Conservation (phyloP, 1,140 invertebrate genomes). For the Plectus sambesii region DNA sequence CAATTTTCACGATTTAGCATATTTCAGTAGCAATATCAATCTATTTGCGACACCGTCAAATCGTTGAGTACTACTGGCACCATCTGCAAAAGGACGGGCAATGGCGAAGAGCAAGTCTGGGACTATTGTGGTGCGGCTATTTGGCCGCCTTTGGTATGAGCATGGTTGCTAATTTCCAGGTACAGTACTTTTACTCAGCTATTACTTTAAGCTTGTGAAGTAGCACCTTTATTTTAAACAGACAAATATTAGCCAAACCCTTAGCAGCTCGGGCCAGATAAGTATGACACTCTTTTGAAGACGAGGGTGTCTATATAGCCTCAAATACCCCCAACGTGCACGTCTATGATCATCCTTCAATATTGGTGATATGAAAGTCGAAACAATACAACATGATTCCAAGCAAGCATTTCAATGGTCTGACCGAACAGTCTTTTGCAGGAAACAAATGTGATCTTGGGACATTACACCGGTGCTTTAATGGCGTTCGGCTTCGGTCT, state of each 20-base stretch:
- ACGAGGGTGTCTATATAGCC: too few species aligned
- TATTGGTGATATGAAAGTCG: too few species aligned
- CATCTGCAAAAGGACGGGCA: slow-evolving; percentile 27
- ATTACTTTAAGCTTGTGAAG: too few species aligned
- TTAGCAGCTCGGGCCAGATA: too few species aligned
- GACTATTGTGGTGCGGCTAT: slow-evolving; percentile 40
- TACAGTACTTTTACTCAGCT: too few species aligned
- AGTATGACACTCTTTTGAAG: too few species aligned
- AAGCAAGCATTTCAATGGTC: background rate
- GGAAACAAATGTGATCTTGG: slow-evolving; percentile 45
- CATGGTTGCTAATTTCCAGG: slow-evolving; percentile 50
- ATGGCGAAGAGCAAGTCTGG: slow-evolving; percentile 26
- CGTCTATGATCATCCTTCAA: too few species aligned
- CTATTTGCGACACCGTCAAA: slow-evolving; percentile 35
- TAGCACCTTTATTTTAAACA: too few species aligned
- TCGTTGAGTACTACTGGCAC: slow-evolving; percentile 40
- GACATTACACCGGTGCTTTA: slow-evolving; percentile 46
- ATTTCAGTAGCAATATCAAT: slow-evolving; percentile 30
- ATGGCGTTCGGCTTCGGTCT: slow-evolving; percentile 46
- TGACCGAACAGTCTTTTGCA: slow-evolving; percentile 24
- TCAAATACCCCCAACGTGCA: too few species aligned
- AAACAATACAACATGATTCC: too few species aligned
- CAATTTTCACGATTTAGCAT: too few species aligned
- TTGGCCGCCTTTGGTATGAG: slow-evolving; percentile 47
- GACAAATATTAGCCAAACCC: too few species aligned